A percentile compares a stretch with the other conserved stretches of the same genome.
Evolutionary conservation across 2,113 vertebrate genomes (phyloP).

Genomic region (Pandion haliaetus): DNA sequence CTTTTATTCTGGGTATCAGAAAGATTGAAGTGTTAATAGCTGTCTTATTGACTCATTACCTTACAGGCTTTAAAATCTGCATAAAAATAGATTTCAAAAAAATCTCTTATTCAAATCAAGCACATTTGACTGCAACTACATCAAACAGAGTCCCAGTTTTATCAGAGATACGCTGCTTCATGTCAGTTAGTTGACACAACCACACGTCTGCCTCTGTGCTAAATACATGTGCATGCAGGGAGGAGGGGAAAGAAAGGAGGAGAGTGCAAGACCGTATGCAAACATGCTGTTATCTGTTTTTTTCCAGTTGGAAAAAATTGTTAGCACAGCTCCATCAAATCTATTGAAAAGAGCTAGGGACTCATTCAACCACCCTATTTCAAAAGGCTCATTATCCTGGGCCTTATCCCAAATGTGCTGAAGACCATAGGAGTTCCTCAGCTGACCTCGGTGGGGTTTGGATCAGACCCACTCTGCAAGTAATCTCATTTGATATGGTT

Average conservation of each 20-base stretch:
- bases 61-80: conserved; percentile 40
- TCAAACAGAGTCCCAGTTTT: conserved; percentile 63
- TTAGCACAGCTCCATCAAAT: background rate
- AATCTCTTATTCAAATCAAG: conserved; percentile 38
- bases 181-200: conserved; percentile 52
- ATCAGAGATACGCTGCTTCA: conserved; percentile 30
- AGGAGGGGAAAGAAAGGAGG: background rate
- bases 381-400: background rate
- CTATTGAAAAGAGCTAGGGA: background rate
- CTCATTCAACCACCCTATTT: background rate
- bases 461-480: background rate
- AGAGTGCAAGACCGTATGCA: background rate
- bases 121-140: conserved; percentile 40
- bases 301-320: background rate
- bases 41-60: conserved; percentile 54
- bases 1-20: background rate
- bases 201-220: conserved; percentile 17
- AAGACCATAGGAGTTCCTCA: background rate
- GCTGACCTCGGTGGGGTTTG: background rate
- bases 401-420: background rate
- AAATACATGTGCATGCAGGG: background rate
- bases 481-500: conserved; percentile 22
- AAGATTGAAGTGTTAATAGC: conserved; percentile 61
- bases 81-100: conserved; percentile 46
- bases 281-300: background rate